Percentiles rank a stretch among this genome's conserved stretches.
Evolutionary conservation across 2,888 invertebrate genomes (phyloP).

Genomic region (Agrochola circellaris): DNA sequence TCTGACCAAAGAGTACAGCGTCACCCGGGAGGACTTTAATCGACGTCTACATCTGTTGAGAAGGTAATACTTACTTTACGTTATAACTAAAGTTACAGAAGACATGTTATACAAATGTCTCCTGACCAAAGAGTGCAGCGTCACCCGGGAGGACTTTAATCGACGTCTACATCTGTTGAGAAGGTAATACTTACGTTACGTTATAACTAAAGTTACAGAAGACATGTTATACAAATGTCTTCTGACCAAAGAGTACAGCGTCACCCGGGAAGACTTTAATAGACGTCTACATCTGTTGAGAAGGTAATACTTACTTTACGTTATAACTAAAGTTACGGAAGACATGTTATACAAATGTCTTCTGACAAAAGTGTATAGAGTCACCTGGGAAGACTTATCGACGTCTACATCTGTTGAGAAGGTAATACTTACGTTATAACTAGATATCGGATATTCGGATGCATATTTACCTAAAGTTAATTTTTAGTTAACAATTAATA

Average conservation of each 20-base stretch:
- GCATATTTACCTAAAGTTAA: too few species aligned
- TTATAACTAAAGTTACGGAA: background rate
- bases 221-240: too few species aligned
- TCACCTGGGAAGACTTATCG: constrained; percentile 41
- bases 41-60: constrained; percentile 94
- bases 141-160: constrained; percentile 93
- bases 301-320: constrained; percentile 80
- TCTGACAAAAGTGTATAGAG: too few species aligned
- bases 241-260: too few species aligned
- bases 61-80: constrained; percentile 80
- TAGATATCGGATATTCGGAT: too few species aligned
- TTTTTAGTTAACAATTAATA: too few species aligned
- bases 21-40: constrained; percentile 95
- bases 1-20: constrained; percentile 94
- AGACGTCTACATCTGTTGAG: constrained; percentile 94
- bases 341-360: too few species aligned
- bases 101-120: too few species aligned
- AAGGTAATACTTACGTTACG: constrained; percentile 80
- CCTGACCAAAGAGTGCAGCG: too few species aligned
- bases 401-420: too few species aligned
- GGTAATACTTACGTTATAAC: too few species aligned
- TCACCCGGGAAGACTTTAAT: constrained; percentile 93
- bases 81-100: background rate
- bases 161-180: constrained; percentile 94
- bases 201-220: background rate